Base-by-base conservation (phyloP, 2,113 vertebrate genomes). In the Microcebus tavaratra region DNA sequence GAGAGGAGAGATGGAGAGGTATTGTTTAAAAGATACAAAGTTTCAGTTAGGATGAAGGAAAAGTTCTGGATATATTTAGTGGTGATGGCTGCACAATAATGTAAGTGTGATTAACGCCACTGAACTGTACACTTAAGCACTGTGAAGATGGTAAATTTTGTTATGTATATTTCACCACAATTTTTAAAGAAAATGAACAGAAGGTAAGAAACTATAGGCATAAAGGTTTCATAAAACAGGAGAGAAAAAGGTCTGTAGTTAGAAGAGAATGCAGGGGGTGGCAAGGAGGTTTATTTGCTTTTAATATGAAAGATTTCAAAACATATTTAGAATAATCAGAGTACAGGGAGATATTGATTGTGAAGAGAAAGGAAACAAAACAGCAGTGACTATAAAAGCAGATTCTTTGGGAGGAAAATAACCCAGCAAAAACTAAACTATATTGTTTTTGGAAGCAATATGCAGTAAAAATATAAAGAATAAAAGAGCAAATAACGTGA, bases 1-100 rank as follows among this genome's bases (percentile, higher is more conserved):
- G 21, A 34, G 2, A 2, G 7, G 2, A 78, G 1, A 0, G 31
- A 31, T 36, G 3, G n/a, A 39, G 20, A 53, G 13, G 53, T 39
- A 85, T 17, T 27, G 31, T 42, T 36, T 65, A 53, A 42, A 75
- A 6, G 27, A 2, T 55, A 31, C 1, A 80, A 14, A 25, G 39
- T 65, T 83, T 68, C 9, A n/a, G 8, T 59, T 53, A 53, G 21
- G 65, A 59, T 80, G 8, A 78, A 89, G 29, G n/a, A n/a, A 50
- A 57, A 34, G 3, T 75, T 81, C 8, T 57, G 34, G 13, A 55
- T 11, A 39, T 93, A 15, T 9, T 29, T 39, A 76, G 17, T 7
- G 70, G 48, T 67, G 39, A 39, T 23, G 8, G 4, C 3, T 70
- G 18, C 17, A 65, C 29, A 91, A 23, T 7, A 45, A 29, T n/a